Conservation (phyloP, 2,888 invertebrate species). For the Melanostoma scalare region DNA sequence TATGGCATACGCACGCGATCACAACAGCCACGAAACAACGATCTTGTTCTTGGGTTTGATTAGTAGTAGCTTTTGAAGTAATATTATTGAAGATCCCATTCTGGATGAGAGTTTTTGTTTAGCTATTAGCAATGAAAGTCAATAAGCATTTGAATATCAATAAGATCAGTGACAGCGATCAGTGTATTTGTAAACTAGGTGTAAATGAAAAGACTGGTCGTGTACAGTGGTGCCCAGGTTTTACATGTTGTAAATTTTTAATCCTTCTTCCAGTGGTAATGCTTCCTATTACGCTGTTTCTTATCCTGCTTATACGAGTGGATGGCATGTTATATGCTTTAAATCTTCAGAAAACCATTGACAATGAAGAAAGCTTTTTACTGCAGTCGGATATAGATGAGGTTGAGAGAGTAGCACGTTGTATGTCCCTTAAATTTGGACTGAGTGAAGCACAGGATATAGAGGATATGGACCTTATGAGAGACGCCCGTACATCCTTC, state of each 20-base stretch:
- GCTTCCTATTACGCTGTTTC: slow-evolving; percentile 80
- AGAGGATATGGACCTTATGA: slow-evolving; percentile 85
- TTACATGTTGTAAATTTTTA: slow-evolving; percentile 80
- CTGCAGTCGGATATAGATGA: slow-evolving; percentile 70
- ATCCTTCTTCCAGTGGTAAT: slow-evolving; percentile 81
- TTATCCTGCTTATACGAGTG: slow-evolving; percentile 79
- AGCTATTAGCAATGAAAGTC: slow-evolving; percentile 30
- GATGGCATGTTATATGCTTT: slow-evolving; percentile 79
- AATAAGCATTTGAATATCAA: slow-evolving; percentile 67
- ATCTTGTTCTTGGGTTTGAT: slow-evolving; percentile 18
- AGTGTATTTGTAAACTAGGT: slow-evolving; percentile 76
- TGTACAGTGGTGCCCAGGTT: slow-evolving; percentile 82
- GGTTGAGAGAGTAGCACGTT: slow-evolving; percentile 76
- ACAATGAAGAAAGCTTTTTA: slow-evolving; percentile 40
- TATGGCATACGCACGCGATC: slow-evolving; percentile 78
- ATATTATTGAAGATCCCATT: neutral
- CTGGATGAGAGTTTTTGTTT: neutral
- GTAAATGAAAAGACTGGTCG: slow-evolving; percentile 81
- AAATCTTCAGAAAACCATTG: slow-evolving; percentile 74
- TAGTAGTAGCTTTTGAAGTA: neutral
- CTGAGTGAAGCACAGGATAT: slow-evolving; percentile 80
- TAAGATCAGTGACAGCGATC: slow-evolving; percentile 67
- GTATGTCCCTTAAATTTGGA: slow-evolving; percentile 78
- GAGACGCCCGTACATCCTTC: slow-evolving; percentile 86
- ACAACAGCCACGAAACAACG: slow-evolving; percentile 74